Evolutionary conservation across 2,888 invertebrate species (phyloP).

Genomic region (Polyommatus icarus): DNA sequence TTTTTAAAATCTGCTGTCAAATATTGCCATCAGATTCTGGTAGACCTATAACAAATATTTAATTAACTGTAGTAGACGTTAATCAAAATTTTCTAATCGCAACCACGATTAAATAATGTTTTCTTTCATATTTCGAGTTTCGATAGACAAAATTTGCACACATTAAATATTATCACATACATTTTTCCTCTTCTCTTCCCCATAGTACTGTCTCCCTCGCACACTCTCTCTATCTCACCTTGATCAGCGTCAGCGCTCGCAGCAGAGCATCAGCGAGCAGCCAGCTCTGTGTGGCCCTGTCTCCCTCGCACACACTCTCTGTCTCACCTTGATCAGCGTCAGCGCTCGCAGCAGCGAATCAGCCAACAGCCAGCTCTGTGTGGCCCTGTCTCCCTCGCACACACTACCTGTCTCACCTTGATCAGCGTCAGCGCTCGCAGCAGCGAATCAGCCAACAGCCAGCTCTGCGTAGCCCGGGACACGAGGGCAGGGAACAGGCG

Average conservation of each 20-base stretch:
- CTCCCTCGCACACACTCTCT: too few relatives aligned
- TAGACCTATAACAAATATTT: not conserved
- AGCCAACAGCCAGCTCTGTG: conserved; percentile 75
- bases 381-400: too few relatives aligned
- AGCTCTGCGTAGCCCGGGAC: conserved; percentile 62
- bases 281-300: not conserved
- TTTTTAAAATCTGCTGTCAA: too few relatives aligned
- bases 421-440: conserved; percentile 84
- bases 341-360: conserved; percentile 84
- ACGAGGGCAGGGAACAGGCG: conserved; percentile 77
- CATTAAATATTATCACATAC: too few relatives aligned
- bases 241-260: conserved; percentile 84
- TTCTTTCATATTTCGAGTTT: too few relatives aligned
- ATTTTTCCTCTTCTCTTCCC: too few relatives aligned
- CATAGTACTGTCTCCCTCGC: too few relatives aligned
- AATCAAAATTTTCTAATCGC: too few relatives aligned
- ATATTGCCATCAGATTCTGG: too few relatives aligned
- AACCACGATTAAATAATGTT: too few relatives aligned
- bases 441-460: conserved; percentile 82
- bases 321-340: conserved; percentile 85
- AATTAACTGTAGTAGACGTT: too few relatives aligned
- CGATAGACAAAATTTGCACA: too few relatives aligned
- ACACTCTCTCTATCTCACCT: conserved; percentile 70
- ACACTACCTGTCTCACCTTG: conserved; percentile 76
- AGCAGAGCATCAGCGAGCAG: conserved; percentile 83